Evolutionary conservation across 1,140 invertebrate species (phyloP), one percentile per base, ranked within the genome.

Genomic region (Bombus huntii): DNA sequence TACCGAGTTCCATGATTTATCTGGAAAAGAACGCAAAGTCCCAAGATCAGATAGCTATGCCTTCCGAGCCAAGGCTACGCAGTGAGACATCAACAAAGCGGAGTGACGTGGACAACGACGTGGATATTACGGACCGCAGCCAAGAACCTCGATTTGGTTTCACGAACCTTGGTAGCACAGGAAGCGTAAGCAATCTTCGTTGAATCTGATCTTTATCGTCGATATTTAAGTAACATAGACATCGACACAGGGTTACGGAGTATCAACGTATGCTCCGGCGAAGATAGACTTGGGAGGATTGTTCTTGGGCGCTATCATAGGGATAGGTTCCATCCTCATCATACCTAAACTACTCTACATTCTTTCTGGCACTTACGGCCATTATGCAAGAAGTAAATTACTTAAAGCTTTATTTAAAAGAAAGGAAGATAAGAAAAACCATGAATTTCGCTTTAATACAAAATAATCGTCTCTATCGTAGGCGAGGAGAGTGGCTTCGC

Each of bases 231-330:
- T 62, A 47, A 65, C 28, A 12, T 9, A 22, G 25, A 28, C 62
- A 44, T 66, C 3, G n/a, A 1, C 25, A 18, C 65, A 95, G 95
- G 95, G 95, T 22, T 96, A 96, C 65, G 96, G 96, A 28, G 92
- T 95, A 8, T 95, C 96, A 4, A 92, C 94, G 2, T 97, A 97
- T 81, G 96, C 96, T 18, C 97, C 97, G 1, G 95, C 97, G n/a
- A 98, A 97, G 93, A 96, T 98, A 62, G 97, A 98, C 89, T 94
- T 98, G 2, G 97, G 97, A 10, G 97, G 97, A n/a, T 96, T 98
- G 44, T 95, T 98, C 6, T 93, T 98, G 15, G 97, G 97, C 1
- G 97, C 97, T 13, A 96, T 98, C 0, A 95, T 98, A 70, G 97
- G 97, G 5, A 96, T 98, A 53, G 97, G 97, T 39, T 97, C 97